Base-by-base conservation (phyloP, 2,888 invertebrate genomes). In the Eupithecia abbreviata region DNA sequence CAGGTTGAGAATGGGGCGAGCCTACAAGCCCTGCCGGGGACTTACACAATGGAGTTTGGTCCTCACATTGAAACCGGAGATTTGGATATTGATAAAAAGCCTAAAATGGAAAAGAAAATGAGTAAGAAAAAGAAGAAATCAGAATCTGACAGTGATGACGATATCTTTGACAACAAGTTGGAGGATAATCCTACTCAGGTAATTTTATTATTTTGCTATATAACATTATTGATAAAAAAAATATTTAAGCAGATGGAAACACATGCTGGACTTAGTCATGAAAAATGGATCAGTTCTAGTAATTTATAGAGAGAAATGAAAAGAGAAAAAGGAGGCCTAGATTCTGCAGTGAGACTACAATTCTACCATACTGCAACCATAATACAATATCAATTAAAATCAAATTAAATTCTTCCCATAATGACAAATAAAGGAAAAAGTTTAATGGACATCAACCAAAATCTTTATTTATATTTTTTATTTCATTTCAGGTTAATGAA, bases 131-230 rank as follows among this genome's bases (percentile, higher is more conserved):
- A 95, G 90, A 95, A 95, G 90, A 91, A 96, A 94, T 85, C 89
- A 82, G 89, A 95, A 80, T 88, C 90, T 5, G 86, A 93, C 72
- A 94, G 92, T 77, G 95, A 95, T 83, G 92, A 95, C 45, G 96
- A 95, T n/a, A 93, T 94, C 55, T 85, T 94, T 77, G 97, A 97
- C 84, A 97, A 96, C 76, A 96, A 96, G 88, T 88, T 97, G 77
- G 97, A 97, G 88, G 97, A 97, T 86, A 97, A 96, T 90, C 96
- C 96, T 41, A 89, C 92, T 47, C 95, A 95, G 93, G 95, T 95
- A 84, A 72, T 75, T 65, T 68, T 77, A 15, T 55, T 7, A 15
- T 66, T 42, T 15, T 58, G n/a, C n/a, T 15, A 58, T 15, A 4
- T 2, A 30, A 30, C 30, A 30, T 30, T 1, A 30, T 30, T 30